Base-by-base conservation (phyloP, 2,113 vertebrate species). In the Trogon melanurus region DNA sequence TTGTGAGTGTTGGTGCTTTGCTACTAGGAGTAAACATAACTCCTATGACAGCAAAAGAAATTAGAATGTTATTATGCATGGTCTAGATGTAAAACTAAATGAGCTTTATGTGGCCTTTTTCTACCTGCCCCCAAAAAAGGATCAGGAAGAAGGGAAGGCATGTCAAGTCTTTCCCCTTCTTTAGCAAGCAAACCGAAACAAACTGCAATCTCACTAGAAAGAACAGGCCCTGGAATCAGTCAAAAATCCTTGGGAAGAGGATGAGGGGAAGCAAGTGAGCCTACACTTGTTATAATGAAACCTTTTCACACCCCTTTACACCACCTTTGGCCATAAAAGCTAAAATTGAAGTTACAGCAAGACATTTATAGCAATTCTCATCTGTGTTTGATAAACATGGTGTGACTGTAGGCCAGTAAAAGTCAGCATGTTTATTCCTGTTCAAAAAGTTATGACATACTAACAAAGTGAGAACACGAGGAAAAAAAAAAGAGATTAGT, bases 371-470 rank as follows among this genome's bases (percentile, higher is more conserved):
- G 73, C 48, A 67, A 69, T 85, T 89, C 30, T 89, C 9, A 4
- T 78, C 73, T 85, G 38, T 57, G 34, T 85, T 92, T 87, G 53
- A 92, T 65, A 94, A 95, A 95, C 78, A 84, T 20, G 14, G 45
- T 67, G 45, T n/a, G 76, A 87, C 45, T 53, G 78, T 16, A 92
- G 61, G 15, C 56, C 84, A 79, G 78, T 91, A 88, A 79, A 96
- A 89, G 76, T 95, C 80, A 89, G 44, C 38, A 15, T 93, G 79
- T 95, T 96, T 92, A 95, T 89, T 57, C 34, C 32, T 54, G 95
- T 92, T 62, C 0, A 2, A 79, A 85, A 92, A 95, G 80, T 89
- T 95, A 86, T 56, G 65, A 91, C 73, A 71, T 38, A 79, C 27
- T 79, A 96, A 95, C 44, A 56, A 90, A 82, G 56, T 66, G 54